phyloP scores from a whole-genome alignment of 2,888 invertebrate species.

The Tuberolachnus salignus region DNA sequence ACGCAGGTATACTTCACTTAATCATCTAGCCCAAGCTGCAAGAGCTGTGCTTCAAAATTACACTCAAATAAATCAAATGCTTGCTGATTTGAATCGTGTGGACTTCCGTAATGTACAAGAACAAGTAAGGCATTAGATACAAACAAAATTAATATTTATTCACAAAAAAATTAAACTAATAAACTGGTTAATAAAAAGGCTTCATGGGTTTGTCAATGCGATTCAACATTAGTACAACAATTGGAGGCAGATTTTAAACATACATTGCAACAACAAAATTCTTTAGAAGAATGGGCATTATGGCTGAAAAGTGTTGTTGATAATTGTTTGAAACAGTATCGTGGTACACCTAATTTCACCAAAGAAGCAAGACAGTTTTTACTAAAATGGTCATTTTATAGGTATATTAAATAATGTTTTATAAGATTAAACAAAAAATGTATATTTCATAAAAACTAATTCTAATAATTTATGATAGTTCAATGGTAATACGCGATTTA shows the following conservation, averaged over 20 bases:
- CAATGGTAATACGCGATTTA: slow-evolving; percentile 96
- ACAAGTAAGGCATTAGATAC: slow-evolving; percentile 69
- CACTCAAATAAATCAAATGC: slow-evolving; percentile 94
- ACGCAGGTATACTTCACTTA: slow-evolving; percentile 93
- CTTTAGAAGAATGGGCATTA: slow-evolving; percentile 95
- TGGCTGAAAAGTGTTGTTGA: slow-evolving; percentile 96
- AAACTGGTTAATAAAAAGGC: slow-evolving; percentile 68
- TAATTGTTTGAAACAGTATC: slow-evolving; percentile 85
- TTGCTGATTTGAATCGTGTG: slow-evolving; percentile 93
- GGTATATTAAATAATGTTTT: slow-evolving; percentile 65
- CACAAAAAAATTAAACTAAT: slow-evolving; percentile 6
- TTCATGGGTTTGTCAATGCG: slow-evolving; percentile 97
- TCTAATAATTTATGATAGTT: slow-evolving; percentile 68
- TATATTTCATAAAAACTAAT: slow-evolving; percentile 16
- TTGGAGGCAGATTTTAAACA: slow-evolving; percentile 89
- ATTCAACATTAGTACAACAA: slow-evolving; percentile 79
- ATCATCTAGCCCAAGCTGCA: slow-evolving; percentile 95
- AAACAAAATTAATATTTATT: neutral
- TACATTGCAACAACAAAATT: slow-evolving; percentile 89
- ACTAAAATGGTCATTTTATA: slow-evolving; percentile 98
- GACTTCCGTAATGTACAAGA: slow-evolving; percentile 95
- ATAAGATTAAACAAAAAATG: neutral
- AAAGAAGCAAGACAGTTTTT: slow-evolving; percentile 89
- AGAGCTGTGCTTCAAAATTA: slow-evolving; percentile 94
- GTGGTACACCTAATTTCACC: slow-evolving; percentile 80